A percentile compares a stretch with the other conserved stretches of the same genome.
Evolutionary conservation across 2,113 vertebrate species (phyloP).

Genomic region (Coregonus clupeaformis): DNA sequence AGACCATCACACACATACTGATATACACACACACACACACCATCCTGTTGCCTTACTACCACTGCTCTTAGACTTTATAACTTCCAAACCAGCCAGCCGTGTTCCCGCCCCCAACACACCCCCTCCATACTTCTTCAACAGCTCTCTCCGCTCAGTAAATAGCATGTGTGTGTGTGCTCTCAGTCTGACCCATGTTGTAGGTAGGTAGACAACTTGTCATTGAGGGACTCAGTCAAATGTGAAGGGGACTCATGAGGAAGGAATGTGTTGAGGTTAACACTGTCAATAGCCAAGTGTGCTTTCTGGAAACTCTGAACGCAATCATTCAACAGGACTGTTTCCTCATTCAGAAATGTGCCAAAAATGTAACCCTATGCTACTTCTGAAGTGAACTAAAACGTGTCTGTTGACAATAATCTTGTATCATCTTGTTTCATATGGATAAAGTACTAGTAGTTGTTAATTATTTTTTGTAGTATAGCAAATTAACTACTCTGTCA

Average conservation of each 20-base stretch:
- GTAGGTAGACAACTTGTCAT: slow-evolving; percentile 36
- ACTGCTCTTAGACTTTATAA: not conserved
- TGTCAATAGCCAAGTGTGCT: slow-evolving; percentile 36
- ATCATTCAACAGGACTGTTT: slow-evolving; percentile 32
- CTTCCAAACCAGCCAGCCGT: slow-evolving; percentile 11
- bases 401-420: not conserved
- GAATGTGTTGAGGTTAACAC: slow-evolving; percentile 56
- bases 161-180: not conserved
- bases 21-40: not conserved
- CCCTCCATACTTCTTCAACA: slow-evolving; percentile 9
- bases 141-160: not conserved
- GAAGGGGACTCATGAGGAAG: slow-evolving; percentile 51
- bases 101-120: not conserved
- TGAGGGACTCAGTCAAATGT: slow-evolving; percentile 49
- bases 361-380: slow-evolving; percentile 2
- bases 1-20: not conserved
- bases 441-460: not conserved
- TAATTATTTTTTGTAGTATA: not conserved
- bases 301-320: slow-evolving; percentile 45
- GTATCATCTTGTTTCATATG: not conserved
- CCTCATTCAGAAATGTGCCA: slow-evolving; percentile 11
- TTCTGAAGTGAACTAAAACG: not conserved
- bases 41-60: not conserved
- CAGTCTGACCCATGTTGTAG: slow-evolving; percentile 27
- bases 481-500: too few species aligned